Evolutionary conservation across 2,888 invertebrate genomes (phyloP).

Genomic region (Meta bourneti): DNA sequence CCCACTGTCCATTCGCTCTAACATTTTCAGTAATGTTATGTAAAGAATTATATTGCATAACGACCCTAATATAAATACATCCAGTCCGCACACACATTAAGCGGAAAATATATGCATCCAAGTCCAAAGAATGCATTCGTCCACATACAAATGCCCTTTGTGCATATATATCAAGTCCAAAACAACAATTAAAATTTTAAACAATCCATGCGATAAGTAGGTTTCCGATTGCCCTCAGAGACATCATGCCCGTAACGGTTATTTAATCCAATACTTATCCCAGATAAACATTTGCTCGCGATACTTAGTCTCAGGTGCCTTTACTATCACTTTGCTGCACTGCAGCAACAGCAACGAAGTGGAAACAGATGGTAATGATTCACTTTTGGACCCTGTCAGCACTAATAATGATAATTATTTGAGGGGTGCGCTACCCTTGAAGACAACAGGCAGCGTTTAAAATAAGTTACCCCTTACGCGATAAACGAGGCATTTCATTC

Average conservation of each 20-base stretch:
- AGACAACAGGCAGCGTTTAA: conserved; percentile 28
- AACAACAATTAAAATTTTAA: neutral
- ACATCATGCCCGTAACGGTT: neutral
- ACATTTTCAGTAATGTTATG: no score
- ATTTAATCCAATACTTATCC: conserved; percentile 14
- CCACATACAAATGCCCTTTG: no score
- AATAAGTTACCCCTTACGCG: conserved; percentile 61
- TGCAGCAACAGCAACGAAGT: neutral
- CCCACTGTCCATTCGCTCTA: no score
- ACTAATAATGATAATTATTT: conserved; percentile 63
- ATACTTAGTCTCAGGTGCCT: conserved; percentile 29
- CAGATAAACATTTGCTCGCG: conserved; percentile 17
- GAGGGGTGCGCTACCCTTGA: conserved; percentile 42
- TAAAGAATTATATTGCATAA: no score
- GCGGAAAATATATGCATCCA: no score
- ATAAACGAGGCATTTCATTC: conserved; percentile 71
- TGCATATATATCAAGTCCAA: neutral
- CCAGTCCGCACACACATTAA: no score
- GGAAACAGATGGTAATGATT: conserved; percentile 54
- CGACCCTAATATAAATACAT: no score
- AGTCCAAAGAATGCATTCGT: no score
- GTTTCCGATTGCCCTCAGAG: neutral
- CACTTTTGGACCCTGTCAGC: conserved; percentile 55
- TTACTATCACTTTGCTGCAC: conserved; percentile 6
- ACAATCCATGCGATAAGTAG: neutral